Evolutionary conservation across 2,797 vertebrate genomes (phyloP).

Genomic region (Helostoma temminkii): DNA sequence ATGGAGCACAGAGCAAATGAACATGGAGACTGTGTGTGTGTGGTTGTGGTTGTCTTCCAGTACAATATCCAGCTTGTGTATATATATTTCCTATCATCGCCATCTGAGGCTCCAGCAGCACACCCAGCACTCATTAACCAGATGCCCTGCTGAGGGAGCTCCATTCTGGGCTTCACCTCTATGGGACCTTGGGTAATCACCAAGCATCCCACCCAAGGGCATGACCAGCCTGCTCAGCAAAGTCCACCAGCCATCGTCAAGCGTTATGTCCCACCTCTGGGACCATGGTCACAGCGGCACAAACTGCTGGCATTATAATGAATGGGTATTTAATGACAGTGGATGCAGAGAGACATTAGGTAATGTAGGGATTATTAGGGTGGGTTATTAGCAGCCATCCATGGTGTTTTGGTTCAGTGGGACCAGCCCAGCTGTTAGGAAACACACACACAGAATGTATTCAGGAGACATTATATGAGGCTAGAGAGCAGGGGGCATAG

Average conservation of each 20-base stretch:
- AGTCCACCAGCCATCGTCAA: constrained; percentile 40
- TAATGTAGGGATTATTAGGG: constrained; percentile 80
- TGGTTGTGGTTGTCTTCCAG: constrained; percentile 27
- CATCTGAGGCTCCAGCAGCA: constrained; percentile 58
- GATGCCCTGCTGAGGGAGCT: constrained; percentile 65
- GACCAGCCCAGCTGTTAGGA: constrained; percentile 75
- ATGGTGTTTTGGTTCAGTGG: constrained; percentile 75
- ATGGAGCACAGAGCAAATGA: constrained; percentile 53
- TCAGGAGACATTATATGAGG: constrained; percentile 51
- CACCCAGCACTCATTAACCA: constrained; percentile 61
- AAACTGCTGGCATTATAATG: constrained; percentile 70
- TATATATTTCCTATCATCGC: constrained; percentile 51
- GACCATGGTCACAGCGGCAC: constrained; percentile 57
- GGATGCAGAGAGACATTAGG: constrained; percentile 71
- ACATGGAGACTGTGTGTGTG: constrained; percentile 12
- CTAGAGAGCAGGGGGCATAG: constrained; percentile 14
- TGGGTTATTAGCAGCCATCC: constrained; percentile 82
- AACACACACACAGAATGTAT: constrained; percentile 50
- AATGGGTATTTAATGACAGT: constrained; percentile 75
- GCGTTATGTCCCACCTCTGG: constrained; percentile 50
- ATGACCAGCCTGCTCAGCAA: constrained; percentile 22
- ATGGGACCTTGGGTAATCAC: constrained; percentile 69
- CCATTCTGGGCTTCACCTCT: constrained; percentile 68
- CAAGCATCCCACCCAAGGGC: constrained; percentile 62
- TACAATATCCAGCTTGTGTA: constrained; percentile 42